Conservation (phyloP, 2,797 vertebrate genomes). For the Phrynocephalus guinanensis region DNA sequence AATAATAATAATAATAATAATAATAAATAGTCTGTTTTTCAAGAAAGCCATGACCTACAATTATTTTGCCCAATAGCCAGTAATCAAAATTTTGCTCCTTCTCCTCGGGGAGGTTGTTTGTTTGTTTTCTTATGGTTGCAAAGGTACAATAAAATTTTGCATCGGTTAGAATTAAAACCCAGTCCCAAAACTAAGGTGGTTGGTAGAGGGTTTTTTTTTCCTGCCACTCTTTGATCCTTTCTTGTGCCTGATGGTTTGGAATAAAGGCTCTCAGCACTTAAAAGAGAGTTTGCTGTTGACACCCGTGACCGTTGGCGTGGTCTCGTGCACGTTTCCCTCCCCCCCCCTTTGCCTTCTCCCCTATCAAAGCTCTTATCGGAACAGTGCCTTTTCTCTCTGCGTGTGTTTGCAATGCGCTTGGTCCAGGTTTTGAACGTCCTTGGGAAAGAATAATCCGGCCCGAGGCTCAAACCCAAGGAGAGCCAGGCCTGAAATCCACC, state of each 20-base stretch:
- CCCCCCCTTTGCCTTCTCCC: background rate
- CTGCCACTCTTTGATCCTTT: background rate
- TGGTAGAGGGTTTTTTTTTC: background rate
- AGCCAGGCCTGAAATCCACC: background rate
- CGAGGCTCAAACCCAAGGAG: too few relatives aligned
- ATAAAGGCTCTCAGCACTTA: background rate
- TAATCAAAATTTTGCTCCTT: background rate
- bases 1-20: too few relatives aligned
- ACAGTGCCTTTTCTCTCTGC: background rate
- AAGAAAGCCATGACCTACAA: background rate
- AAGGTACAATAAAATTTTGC: background rate
- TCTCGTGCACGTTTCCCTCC: background rate
- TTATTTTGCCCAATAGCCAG: background rate
- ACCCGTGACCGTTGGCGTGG: background rate
- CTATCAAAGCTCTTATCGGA: slow-evolving; percentile 33
- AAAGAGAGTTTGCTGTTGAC: background rate
- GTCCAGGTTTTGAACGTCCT: background rate
- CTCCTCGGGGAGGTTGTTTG: background rate
- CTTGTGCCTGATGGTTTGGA: background rate
- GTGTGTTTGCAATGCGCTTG: background rate
- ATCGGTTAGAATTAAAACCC: background rate
- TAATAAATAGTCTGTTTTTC: background rate
- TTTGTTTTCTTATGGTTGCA: background rate
- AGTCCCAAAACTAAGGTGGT: background rate
- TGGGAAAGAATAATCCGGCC: background rate